Evolutionary conservation across 2,797 vertebrate genomes (phyloP), one percentile per base, ranked within the genome.

Genomic region (Decapterus maruadsi): DNA sequence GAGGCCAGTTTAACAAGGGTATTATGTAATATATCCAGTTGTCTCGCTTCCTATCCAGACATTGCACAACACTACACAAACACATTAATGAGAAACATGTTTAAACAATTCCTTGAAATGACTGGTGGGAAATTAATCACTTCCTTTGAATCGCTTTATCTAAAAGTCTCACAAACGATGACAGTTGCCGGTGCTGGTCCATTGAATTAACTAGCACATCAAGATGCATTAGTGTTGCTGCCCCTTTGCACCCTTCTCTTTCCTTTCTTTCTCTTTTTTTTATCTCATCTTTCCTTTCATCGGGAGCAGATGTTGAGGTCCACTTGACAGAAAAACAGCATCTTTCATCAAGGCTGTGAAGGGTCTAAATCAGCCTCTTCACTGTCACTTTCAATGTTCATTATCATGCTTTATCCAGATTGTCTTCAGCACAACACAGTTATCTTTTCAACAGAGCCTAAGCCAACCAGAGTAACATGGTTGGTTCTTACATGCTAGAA

Each of bases 251-350:
- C 65, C 43, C 45, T 72, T 73, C 59, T n/a, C 51, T 46, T 48
- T 20, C 55, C 22, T 72, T 77, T 83, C 68, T 64, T 45, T 73
- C 46, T 57, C 57, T 75, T 85, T 71, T 72, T 78, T 71, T 72
- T 78, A 57, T 88, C 86, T 85, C 74, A 75, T 88, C 77, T 66
- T 55, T 62, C 65, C 80, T 89, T 90, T 91, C 83, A 89, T 90
- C 83, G 58, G 66, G 66, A 90, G 79, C 92, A 92, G 88, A 92
- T 89, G 90, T 81, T 87, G 82, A 89, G 84, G 89, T 91, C 86
- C 83, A 89, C 87, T 92, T 85, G 85, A 84, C 87, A 83, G 87
- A 87, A 87, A 84, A 91, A 87, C 78, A 83, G 78, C 77, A 70
- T 87, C 77, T 85, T 85, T 85, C 77, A 72, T 80, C 6, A 58